Evolutionary conservation across 2,888 invertebrate species (phyloP).

Genomic region (Sinhomidia bicolor): DNA sequence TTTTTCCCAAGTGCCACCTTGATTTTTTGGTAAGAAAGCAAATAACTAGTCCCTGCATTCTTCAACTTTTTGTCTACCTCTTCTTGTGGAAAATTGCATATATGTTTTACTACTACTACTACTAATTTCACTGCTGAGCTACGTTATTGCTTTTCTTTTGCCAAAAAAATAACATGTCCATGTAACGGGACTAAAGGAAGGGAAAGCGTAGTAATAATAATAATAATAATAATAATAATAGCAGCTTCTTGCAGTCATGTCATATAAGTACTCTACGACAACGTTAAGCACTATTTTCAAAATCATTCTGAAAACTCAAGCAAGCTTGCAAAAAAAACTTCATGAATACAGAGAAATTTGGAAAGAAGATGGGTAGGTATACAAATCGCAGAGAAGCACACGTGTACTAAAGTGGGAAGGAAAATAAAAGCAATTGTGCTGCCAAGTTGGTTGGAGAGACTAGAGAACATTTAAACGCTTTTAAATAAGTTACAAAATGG

Average conservation of each 20-base stretch:
- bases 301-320: neutral
- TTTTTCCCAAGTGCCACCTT: neutral
- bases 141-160: conserved; percentile 1
- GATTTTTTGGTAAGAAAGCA: neutral
- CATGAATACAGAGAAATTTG: neutral
- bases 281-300: too few relatives aligned
- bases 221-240: too few relatives aligned
- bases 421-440: neutral
- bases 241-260: too few relatives aligned
- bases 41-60: neutral
- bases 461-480: too few relatives aligned
- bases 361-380: neutral
- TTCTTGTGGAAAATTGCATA: conserved; percentile 6
- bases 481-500: too few relatives aligned
- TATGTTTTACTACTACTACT: neutral
- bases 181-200: too few relatives aligned
- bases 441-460: too few relatives aligned
- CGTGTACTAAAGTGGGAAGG: neutral
- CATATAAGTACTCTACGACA: too few relatives aligned
- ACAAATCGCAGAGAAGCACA: neutral
- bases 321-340: neutral
- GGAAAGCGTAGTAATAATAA: too few relatives aligned
- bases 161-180: neutral
- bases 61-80: neutral
- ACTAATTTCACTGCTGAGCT: neutral